A percentile compares a stretch with the other conserved stretches of the same genome.
phyloP scores from a whole-genome alignment of 2,797 vertebrate genomes.

The Petrocephalus sullivani region DNA sequence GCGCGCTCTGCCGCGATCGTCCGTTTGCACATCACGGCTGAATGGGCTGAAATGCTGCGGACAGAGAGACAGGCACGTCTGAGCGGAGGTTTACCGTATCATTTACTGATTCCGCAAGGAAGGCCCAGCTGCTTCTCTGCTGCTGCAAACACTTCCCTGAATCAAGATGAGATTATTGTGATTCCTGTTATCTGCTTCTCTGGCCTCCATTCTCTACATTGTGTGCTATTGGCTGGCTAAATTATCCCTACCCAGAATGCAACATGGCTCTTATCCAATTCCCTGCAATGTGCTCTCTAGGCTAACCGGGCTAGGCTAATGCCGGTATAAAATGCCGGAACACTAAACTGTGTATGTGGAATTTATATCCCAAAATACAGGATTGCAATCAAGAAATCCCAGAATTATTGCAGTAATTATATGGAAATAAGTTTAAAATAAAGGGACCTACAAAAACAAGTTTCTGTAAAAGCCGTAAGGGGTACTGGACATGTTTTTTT shows the following conservation, averaged over 20 bases:
- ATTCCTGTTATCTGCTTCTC: neutral
- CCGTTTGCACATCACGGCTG: neutral
- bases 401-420: conserved; percentile 62
- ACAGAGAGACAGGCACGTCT: conserved; percentile 11
- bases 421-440: conserved; percentile 46
- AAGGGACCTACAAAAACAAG: conserved; percentile 26
- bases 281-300: conserved; percentile 18
- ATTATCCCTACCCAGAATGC: conserved; percentile 26
- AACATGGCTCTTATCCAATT: conserved; percentile 20
- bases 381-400: conserved; percentile 55
- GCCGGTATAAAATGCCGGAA: conserved; percentile 32
- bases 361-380: conserved; percentile 58
- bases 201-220: neutral
- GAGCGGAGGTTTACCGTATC: neutral
- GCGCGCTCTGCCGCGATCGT: neutral
- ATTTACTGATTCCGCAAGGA: neutral
- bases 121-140: neutral
- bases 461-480: neutral
- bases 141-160: neutral
- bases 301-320: neutral
- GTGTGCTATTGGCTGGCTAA: neutral
- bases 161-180: neutral
- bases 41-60: neutral
- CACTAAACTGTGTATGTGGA: conserved; percentile 49
- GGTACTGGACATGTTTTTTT: neutral